Evolutionary conservation across 2,888 invertebrate species (phyloP), one percentile per base, ranked within the genome.

Genomic region (Palloptera scutellata): DNA sequence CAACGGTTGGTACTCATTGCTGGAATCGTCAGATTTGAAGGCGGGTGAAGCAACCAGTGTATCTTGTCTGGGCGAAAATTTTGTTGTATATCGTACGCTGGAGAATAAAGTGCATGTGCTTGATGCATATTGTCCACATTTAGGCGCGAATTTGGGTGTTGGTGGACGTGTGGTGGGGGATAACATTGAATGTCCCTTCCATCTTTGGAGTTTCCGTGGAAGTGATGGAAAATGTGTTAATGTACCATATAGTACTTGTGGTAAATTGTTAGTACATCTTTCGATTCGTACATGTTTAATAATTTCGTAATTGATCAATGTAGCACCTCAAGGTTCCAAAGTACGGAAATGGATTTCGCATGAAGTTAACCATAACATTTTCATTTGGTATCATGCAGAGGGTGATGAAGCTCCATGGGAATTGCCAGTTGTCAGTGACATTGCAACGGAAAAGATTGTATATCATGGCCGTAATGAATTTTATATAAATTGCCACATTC

Each of bases 41-140:
- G 75, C 79, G 0, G 87, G 88, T 0, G 86, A 88, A 59, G 90
- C 91, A 0, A 83, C 86, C 8, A 87, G 89, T 67, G 87, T 92
- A 0, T 87, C 90, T 61, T 90, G 89, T 41, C 82, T 95, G 40
- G 94, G 94, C 1, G 87, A 90, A 76, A 89, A 92, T 72, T 87
- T 94, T 42, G 91, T 91, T 48, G 88, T 93, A 0, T 93, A 88
- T 77, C 87, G 94, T 40, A 89, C 89, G 0, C 86, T 88, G 57
- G 86, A 87, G 48, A 91, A 91, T 0, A 75, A 86, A 4, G 90
- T 89, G 0, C 88, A 90, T 64, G 89, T 92, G 1, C 86, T 95
- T 43, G 92, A 96, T 81, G 95, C 96, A 0, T 95, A 94, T 80
- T 96, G 96, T 76, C 95, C 96, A 0, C 96, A 96, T 80, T 86